Evolutionary conservation across 64 coral and sea anemone species (phyloP).

Genomic region (Dendrophyllia cribrosa): DNA sequence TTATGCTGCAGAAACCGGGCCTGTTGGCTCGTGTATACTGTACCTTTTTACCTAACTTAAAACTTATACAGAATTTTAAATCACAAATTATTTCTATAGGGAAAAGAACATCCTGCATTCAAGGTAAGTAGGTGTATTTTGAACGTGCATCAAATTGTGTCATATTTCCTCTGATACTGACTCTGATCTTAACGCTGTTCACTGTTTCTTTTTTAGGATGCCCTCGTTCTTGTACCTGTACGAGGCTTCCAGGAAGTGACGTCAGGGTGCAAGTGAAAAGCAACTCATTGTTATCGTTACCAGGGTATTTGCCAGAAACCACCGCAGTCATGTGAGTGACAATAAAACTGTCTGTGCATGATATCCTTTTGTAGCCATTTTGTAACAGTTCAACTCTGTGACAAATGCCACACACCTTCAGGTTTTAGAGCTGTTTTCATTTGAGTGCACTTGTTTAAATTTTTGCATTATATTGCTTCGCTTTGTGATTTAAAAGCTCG

Average conservation of each 20-base stretch:
- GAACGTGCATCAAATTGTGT: neutral
- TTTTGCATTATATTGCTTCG: no score
- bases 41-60: no score
- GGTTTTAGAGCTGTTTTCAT: no score
- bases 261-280: neutral
- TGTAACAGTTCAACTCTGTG: no score
- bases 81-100: neutral
- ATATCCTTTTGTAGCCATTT: neutral
- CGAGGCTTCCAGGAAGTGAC: slow-evolving; percentile 6
- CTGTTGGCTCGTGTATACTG: no score
- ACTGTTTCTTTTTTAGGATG: neutral
- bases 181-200: neutral
- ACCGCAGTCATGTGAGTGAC: slow-evolving; percentile 6
- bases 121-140: neutral
- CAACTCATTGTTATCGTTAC: neutral
- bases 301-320: neutral
- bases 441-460: no score
- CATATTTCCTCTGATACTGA: no score
- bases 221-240: neutral
- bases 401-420: neutral
- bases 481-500: no score
- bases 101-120: slow-evolving; percentile 6
- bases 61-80: no score
- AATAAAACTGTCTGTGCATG: neutral
- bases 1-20: no score